phyloP scores from a whole-genome alignment of 2,888 invertebrate species.

The Eupithecia pulchellata region DNA sequence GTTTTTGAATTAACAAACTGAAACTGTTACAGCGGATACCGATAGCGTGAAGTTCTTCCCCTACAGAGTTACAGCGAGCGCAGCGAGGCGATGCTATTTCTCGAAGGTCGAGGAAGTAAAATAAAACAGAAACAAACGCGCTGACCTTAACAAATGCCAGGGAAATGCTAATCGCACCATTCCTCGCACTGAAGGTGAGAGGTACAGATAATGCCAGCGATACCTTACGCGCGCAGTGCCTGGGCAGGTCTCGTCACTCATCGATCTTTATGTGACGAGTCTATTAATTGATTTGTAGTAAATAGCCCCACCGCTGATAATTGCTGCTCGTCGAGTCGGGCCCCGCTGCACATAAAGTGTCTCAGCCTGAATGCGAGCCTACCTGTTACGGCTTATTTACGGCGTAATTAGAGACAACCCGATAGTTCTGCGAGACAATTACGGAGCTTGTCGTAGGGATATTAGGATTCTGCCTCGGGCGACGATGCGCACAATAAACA shows the following conservation, averaged over 20 bases:
- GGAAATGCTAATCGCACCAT: conserved; percentile 78
- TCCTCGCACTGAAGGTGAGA: conserved; percentile 70
- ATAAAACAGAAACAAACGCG: conserved; percentile 29
- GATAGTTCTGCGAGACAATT: conserved; percentile 31
- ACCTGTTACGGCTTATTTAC: conserved; percentile 6
- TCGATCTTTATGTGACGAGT: neutral
- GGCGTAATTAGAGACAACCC: conserved; percentile 21
- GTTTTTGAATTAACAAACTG: too few species aligned
- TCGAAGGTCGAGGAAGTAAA: conserved; percentile 30
- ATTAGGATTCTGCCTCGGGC: conserved; percentile 4
- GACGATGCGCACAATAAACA: conserved; percentile 28
- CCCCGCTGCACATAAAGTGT: neutral
- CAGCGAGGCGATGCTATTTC: conserved; percentile 23
- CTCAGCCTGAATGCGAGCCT: neutral
- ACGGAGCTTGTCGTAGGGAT: conserved; percentile 8
- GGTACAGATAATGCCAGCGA: conserved; percentile 58
- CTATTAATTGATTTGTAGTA: neutral
- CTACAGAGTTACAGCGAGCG: conserved; percentile 1
- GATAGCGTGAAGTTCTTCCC: neutral
- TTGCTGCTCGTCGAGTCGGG: neutral
- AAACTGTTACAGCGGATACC: neutral
- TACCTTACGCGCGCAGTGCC: neutral
- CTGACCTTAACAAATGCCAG: conserved; percentile 65
- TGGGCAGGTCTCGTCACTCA: too few species aligned
- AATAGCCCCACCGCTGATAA: neutral